phyloP scores from a whole-genome alignment of 1,140 invertebrate genomes.

The Ericerus pela region DNA sequence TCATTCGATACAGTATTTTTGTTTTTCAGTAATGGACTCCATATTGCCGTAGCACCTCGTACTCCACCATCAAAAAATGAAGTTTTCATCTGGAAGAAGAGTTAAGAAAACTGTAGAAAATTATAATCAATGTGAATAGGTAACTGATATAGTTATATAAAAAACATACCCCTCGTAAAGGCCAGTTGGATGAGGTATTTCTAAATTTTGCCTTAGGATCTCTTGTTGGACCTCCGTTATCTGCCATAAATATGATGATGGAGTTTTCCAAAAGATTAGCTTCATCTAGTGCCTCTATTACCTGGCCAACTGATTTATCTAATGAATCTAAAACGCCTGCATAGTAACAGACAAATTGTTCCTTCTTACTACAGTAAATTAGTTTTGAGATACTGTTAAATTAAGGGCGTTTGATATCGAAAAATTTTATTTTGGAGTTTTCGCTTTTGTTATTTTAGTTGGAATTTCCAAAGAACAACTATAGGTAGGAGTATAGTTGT shows the following conservation, averaged over 20 bases:
- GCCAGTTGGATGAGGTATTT: constrained; percentile 51
- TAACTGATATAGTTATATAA: constrained; percentile 28
- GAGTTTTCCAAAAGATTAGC: constrained; percentile 54
- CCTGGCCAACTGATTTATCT: constrained; percentile 67
- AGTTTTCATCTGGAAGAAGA: background rate
- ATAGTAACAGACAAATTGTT: no score
- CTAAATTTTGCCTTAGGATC: constrained; percentile 27
- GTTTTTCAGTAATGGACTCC: constrained; percentile 33
- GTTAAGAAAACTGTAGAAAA: background rate
- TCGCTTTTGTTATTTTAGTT: no score
- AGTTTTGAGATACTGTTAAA: no score
- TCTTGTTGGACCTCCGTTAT: constrained; percentile 64
- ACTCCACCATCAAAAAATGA: constrained; percentile 33
- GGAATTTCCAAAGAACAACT: no score
- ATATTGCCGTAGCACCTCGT: constrained; percentile 33
- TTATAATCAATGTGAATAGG: constrained; percentile 36
- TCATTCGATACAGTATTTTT: constrained; percentile 30
- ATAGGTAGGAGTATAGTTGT: no score
- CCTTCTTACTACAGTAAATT: no score
- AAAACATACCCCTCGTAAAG: constrained; percentile 40
- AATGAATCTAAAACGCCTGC: no score
- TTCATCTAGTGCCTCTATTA: constrained; percentile 49
- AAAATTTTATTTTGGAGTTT: no score
- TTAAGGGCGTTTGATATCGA: no score
- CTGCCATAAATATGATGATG: constrained; percentile 70